Evolutionary conservation across 2,113 vertebrate genomes (phyloP).

Genomic region (Brachirus orientalis): DNA sequence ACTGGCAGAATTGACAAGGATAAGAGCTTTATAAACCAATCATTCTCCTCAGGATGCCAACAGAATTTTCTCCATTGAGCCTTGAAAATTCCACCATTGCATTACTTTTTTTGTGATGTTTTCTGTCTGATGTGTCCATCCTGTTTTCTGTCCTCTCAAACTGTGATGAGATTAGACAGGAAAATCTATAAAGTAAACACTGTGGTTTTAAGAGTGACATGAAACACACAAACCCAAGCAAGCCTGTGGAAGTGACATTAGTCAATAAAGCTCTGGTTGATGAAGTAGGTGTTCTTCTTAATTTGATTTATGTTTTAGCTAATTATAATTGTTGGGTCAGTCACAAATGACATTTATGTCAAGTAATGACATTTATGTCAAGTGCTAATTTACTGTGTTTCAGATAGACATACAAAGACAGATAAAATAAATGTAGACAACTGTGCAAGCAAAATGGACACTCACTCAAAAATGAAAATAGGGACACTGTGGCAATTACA

Average conservation of each 20-base stretch:
- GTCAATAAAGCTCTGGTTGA: conserved; percentile 52
- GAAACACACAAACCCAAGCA: conserved; percentile 52
- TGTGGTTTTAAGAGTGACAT: conserved; percentile 66
- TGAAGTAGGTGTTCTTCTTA: conserved; percentile 37
- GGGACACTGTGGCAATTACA: conserved; percentile 9
- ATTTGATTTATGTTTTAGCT: conserved; percentile 10
- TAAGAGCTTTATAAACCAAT: conserved; percentile 55
- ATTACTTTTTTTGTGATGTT: conserved; percentile 58
- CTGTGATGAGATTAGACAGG: conserved; percentile 66
- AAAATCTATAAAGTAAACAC: conserved; percentile 72
- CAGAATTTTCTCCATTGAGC: conserved; percentile 46
- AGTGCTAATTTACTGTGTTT: conserved; percentile 49
- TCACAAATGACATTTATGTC: conserved; percentile 18
- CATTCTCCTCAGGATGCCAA: conserved; percentile 43
- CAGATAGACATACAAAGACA: no score
- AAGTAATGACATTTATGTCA: no score
- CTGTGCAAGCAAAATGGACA: no score
- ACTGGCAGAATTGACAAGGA: conserved; percentile 46
- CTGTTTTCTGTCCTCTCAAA: conserved; percentile 35
- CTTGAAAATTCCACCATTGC: conserved; percentile 44
- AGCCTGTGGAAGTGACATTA: conserved; percentile 41
- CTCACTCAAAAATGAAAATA: background rate
- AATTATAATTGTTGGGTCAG: conserved; percentile 9
- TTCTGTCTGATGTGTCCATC: conserved; percentile 47
- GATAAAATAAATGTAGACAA: no score